Percentiles rank a stretch among this genome's conserved stretches.
phyloP scores from a whole-genome alignment of 2,888 invertebrate species.

The Agriopis marginaria region DNA sequence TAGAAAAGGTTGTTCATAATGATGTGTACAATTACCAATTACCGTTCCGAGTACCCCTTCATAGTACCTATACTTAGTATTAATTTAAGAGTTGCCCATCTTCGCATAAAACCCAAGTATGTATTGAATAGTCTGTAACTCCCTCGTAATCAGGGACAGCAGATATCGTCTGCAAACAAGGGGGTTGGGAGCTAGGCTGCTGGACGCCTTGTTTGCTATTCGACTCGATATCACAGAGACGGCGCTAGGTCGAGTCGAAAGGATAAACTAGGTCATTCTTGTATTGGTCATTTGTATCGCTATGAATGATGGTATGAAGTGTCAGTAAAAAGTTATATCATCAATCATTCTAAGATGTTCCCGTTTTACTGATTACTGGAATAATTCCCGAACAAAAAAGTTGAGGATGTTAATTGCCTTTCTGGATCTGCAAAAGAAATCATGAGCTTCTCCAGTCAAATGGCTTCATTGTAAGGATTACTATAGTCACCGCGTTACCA shows the following conservation, averaged over 20 bases:
- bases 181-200: slow-evolving; percentile 31
- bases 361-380: no score
- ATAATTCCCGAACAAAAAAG: no score
- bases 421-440: no score
- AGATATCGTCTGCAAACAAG: slow-evolving; percentile 44
- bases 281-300: background rate
- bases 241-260: background rate
- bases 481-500: no score
- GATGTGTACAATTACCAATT: no score
- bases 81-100: background rate
- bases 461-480: no score
- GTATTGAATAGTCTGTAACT: slow-evolving; percentile 5
- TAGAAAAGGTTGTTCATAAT: no score
- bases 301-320: background rate
- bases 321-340: background rate
- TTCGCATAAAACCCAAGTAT: background rate
- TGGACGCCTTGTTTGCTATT: slow-evolving; percentile 43
- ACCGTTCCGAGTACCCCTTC: background rate
- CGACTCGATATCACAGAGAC: slow-evolving; percentile 35
- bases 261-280: background rate
- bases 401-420: no score
- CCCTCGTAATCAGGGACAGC: slow-evolving; percentile 39
- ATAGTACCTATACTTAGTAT: background rate
- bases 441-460: no score
- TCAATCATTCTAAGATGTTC: background rate